phyloP scores from a whole-genome alignment of 2,113 vertebrate species.

The Panthera tigris region DNA sequence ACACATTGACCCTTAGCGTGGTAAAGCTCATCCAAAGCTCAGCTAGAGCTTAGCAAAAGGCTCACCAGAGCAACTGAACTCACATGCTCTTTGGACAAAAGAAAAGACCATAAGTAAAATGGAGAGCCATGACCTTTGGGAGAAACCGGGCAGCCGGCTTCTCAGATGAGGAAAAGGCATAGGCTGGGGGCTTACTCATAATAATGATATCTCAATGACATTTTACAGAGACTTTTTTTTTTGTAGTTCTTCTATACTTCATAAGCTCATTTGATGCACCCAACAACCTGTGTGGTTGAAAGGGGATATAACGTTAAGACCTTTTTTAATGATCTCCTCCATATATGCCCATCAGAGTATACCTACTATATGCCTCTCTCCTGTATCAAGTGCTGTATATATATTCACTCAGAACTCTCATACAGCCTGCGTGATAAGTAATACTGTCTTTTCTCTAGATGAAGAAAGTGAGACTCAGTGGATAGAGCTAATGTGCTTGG shows the following conservation, averaged over 20 bases:
- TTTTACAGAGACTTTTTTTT: background rate
- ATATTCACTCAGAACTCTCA: background rate
- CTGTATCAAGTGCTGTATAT: background rate
- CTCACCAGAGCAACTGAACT: background rate
- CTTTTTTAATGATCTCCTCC: background rate
- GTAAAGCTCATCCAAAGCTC: constrained; percentile 49
- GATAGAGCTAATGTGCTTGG: background rate
- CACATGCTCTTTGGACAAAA: background rate
- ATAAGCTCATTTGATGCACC: background rate
- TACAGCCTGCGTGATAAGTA: background rate
- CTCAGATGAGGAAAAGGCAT: background rate
- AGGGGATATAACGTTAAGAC: background rate
- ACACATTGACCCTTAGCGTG: constrained; percentile 69
- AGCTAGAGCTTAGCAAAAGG: background rate
- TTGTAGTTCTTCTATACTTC: background rate
- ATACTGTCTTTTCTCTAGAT: background rate
- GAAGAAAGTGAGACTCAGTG: background rate
- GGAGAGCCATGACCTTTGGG: background rate
- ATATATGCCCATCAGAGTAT: too few species aligned
- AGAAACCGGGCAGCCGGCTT: background rate
- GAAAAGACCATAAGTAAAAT: background rate
- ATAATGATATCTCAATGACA: background rate
- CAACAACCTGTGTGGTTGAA: background rate
- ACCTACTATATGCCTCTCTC: background rate
- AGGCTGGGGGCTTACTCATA: background rate